A percentile compares a stretch with the other conserved stretches of the same genome.
Conservation (phyloP, 1,140 invertebrate species). For the Calephelis nemesis region DNA sequence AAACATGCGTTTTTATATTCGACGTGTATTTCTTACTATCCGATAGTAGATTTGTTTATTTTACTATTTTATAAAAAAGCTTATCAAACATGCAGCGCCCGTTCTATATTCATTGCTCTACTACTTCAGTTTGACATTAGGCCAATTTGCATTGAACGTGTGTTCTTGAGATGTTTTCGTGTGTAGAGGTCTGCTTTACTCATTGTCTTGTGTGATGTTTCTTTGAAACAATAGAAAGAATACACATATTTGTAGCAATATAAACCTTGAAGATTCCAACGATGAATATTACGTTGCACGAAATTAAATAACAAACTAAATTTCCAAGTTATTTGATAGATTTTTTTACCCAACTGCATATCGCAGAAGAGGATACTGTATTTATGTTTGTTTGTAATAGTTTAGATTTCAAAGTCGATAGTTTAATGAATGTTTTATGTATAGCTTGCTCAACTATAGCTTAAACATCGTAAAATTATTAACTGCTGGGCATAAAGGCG, state of each 20-base stretch:
- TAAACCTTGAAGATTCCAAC: constrained; percentile 13
- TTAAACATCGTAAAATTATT: too few species aligned
- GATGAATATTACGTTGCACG: not conserved
- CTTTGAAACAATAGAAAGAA: constrained; percentile 24
- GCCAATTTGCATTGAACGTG: constrained; percentile 58
- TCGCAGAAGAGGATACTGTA: not conserved
- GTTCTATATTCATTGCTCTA: constrained; percentile 22
- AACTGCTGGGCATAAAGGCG: too few species aligned
- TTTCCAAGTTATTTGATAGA: not conserved
- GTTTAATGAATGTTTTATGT: too few species aligned
- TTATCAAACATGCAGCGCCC: not conserved
- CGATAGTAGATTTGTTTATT: too few species aligned
- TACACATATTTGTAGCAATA: constrained; percentile 25
- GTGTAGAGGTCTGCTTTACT: constrained; percentile 18
- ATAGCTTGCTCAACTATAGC: too few species aligned
- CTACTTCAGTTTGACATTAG: constrained; percentile 56
- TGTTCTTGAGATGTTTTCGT: constrained; percentile 57
- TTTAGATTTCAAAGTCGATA: too few species aligned
- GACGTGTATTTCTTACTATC: too few species aligned
- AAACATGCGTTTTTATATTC: too few species aligned
- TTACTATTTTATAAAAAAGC: too few species aligned
- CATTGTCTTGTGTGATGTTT: constrained; percentile 5
- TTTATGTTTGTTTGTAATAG: too few species aligned
- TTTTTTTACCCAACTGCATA: not conserved
- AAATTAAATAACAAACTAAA: not conserved